phyloP scores from a whole-genome alignment of 2,888 invertebrate species.

The Caradrina kadenii region DNA sequence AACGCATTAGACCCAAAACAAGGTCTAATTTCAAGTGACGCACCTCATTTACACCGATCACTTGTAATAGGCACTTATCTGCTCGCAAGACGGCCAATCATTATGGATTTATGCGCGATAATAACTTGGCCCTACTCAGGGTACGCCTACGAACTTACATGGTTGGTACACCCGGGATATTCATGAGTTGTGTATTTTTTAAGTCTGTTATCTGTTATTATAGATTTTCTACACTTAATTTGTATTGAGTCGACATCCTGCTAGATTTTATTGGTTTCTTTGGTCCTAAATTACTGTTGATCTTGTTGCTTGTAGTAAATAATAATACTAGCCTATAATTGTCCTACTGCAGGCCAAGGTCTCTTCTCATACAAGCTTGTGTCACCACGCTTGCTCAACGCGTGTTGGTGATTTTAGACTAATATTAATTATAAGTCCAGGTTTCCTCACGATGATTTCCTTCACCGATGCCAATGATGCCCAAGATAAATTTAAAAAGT shows the following conservation, averaged over 20 bases:
- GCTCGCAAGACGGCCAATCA: constrained; percentile 75
- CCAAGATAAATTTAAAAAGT: too few species aligned
- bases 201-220: constrained; percentile 44
- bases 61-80: constrained; percentile 77
- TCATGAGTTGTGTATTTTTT: constrained; percentile 50
- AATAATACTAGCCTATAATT: too few species aligned
- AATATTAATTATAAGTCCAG: too few species aligned
- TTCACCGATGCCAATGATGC: too few species aligned
- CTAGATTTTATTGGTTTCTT: constrained; percentile 2
- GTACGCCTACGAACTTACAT: constrained; percentile 67
- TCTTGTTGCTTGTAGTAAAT: background rate
- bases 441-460: too few species aligned
- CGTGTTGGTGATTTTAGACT: too few species aligned
- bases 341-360: too few species aligned
- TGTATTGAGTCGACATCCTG: constrained; percentile 36
- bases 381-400: too few species aligned
- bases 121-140: constrained; percentile 71
- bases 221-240: constrained; percentile 52
- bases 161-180: constrained; percentile 32
- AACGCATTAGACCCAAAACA: constrained; percentile 71
- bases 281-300: background rate
- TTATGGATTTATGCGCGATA: constrained; percentile 84
- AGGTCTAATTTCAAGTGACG: constrained; percentile 72
- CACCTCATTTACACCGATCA: constrained; percentile 81
- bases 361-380: too few species aligned